phyloP scores from a whole-genome alignment of 2,888 invertebrate genomes.

The Philhelius pedissequus region DNA sequence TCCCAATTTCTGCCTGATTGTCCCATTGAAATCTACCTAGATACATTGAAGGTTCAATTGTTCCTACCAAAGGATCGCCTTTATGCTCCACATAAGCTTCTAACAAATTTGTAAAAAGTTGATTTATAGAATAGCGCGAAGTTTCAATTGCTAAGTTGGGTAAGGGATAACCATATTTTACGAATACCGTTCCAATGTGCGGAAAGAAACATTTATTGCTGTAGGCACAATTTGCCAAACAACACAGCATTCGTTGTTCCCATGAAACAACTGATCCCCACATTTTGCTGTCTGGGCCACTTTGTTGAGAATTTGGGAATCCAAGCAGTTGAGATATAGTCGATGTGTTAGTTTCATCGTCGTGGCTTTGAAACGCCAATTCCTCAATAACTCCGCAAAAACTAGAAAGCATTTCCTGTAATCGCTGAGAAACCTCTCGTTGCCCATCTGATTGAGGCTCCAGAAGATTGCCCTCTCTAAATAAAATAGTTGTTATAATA shows the following conservation, averaged over 20 bases:
- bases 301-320: constrained; percentile 80
- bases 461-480: constrained; percentile 79
- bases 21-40: constrained; percentile 93
- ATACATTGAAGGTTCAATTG: constrained; percentile 97
- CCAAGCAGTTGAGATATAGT: constrained; percentile 84
- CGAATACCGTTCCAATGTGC: constrained; percentile 84
- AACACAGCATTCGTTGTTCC: constrained; percentile 90
- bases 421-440: constrained; percentile 78
- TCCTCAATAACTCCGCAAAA: constrained; percentile 86
- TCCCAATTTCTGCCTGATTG: constrained; percentile 86
- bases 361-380: constrained; percentile 85
- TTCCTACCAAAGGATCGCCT: constrained; percentile 96
- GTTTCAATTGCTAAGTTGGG: constrained; percentile 85
- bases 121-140: constrained; percentile 82
- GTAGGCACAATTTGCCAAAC: constrained; percentile 93
- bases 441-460: constrained; percentile 78
- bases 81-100: constrained; percentile 93
- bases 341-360: constrained; percentile 80
- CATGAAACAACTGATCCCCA: constrained; percentile 80
- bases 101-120: constrained; percentile 80
- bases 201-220: constrained; percentile 87
- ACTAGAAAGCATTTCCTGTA: constrained; percentile 82
- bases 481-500: constrained; percentile 53
- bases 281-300: constrained; percentile 71
- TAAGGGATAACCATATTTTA: constrained; percentile 84